Evolutionary conservation across 2,888 invertebrate genomes (phyloP).

Genomic region (Buathra laborator): DNA sequence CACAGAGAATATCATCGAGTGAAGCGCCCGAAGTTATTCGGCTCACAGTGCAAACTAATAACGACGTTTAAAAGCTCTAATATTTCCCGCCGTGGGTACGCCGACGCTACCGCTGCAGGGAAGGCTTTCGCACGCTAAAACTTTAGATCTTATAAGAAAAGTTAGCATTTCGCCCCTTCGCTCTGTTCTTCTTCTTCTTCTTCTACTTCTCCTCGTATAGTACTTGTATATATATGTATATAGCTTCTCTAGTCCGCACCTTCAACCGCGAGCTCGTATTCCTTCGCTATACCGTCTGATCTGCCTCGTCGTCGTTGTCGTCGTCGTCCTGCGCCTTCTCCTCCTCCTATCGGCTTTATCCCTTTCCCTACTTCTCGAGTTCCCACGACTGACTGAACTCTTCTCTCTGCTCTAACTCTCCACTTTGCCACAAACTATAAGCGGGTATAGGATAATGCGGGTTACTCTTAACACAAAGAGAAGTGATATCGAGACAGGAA

Average conservation of each 20-base stretch:
- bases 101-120: conserved; percentile 65
- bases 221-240: conserved; percentile 21
- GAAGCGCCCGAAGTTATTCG: conserved; percentile 77
- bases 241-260: conserved; percentile 27
- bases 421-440: conserved; percentile 9
- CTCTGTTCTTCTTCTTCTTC: conserved; percentile 74
- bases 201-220: conserved; percentile 35
- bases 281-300: conserved; percentile 43
- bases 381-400: conserved; percentile 40
- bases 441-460: not conserved
- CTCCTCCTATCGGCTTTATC: conserved; percentile 21
- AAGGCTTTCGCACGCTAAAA: conserved; percentile 81
- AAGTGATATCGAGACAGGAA: conserved; percentile 27
- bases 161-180: conserved; percentile 78
- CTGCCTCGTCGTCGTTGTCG: conserved; percentile 36
- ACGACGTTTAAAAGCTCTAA: conserved; percentile 82
- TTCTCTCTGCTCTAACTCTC: not conserved
- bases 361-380: conserved; percentile 28
- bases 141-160: conserved; percentile 84
- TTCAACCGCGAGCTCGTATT: conserved; percentile 45
- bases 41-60: conserved; percentile 81
- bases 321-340: conserved; percentile 7
- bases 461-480: conserved; percentile 12
- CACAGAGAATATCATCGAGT: conserved; percentile 63
- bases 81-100: conserved; percentile 78